A percentile compares a stretch with the other conserved stretches of the same genome.
phyloP scores from a whole-genome alignment of 2,113 vertebrate genomes.

The Odontophorus gujanensis region DNA sequence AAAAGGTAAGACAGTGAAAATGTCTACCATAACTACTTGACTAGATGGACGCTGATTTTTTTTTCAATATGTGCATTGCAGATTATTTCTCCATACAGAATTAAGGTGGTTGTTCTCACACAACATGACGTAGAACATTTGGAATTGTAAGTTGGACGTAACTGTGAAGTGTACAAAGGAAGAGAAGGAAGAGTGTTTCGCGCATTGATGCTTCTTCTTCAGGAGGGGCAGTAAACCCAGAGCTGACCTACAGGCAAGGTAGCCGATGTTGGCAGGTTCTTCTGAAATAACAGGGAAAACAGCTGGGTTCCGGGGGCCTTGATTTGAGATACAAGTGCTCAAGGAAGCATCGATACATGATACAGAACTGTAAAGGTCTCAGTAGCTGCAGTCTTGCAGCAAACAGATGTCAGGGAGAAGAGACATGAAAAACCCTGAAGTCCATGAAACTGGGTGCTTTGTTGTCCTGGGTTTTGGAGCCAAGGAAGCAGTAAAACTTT shows the following conservation, averaged over 20 bases:
- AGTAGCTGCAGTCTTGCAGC: neutral
- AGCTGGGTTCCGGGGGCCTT: neutral
- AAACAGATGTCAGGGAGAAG: neutral
- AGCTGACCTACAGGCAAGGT: neutral
- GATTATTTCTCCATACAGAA: neutral
- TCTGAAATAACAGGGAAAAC: neutral
- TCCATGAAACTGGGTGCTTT: neutral
- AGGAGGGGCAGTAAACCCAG: neutral
- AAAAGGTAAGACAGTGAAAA: neutral
- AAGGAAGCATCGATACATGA: neutral
- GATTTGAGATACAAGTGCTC: neutral
- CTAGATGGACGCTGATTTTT: neutral
- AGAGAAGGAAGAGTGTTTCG: neutral
- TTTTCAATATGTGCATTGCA: neutral
- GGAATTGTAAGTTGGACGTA: neutral
- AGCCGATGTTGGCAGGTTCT: neutral
- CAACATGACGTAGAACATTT: neutral
- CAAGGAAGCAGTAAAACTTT: neutral
- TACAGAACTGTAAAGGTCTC: neutral
- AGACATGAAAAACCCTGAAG: neutral
- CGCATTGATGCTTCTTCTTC: neutral
- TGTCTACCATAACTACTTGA: neutral
- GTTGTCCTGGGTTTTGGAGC: neutral
- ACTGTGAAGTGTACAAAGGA: rapidly evolving
- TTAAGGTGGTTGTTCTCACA: neutral